These are phyloP conservation scores for Vesta saturnalis DNA, from an alignment of 2,888 invertebrate species.

Conservation along the genomic window DNA sequence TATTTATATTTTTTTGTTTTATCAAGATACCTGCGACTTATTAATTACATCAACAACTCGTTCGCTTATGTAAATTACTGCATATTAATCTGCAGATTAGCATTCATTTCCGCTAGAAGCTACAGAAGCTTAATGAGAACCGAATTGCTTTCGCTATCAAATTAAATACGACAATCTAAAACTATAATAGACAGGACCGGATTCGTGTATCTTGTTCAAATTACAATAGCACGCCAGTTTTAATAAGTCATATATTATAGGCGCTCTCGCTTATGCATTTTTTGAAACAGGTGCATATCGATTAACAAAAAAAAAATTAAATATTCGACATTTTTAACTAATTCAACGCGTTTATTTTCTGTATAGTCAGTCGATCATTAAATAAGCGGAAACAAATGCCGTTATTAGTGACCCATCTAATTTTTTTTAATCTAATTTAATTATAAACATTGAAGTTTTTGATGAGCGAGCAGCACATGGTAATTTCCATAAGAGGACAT, in stretches of 20 bases:
- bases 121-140: slow-evolving; percentile 43
- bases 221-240: slow-evolving; percentile 1
- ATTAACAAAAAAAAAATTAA: slow-evolving; percentile 9
- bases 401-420: slow-evolving; percentile 2
- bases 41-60: slow-evolving; percentile 46
- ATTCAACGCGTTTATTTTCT: not conserved
- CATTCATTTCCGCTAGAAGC: slow-evolving; percentile 43
- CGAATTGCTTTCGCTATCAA: slow-evolving; percentile 46
- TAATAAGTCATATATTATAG: slow-evolving; percentile 10
- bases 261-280: not conserved
- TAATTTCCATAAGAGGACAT: slow-evolving; percentile 6
- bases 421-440: slow-evolving; percentile 9
- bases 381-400: slow-evolving; percentile 13
- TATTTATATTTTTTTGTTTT: slow-evolving; percentile 23
- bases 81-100: slow-evolving; percentile 44
- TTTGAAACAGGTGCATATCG: slow-evolving; percentile 10
- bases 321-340: slow-evolving; percentile 6
- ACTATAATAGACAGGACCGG: slow-evolving; percentile 32
- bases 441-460: slow-evolving; percentile 4
- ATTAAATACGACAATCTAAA: slow-evolving; percentile 42
- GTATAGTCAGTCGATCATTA: slow-evolving; percentile 6
- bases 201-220: slow-evolving; percentile 21
- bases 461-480: slow-evolving; percentile 8
- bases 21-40: slow-evolving; percentile 42
- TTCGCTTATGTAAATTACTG: slow-evolving; percentile 44